Conservation (phyloP, 1,140 invertebrate species). For the Pseudachorutes palmiensis region DNA sequence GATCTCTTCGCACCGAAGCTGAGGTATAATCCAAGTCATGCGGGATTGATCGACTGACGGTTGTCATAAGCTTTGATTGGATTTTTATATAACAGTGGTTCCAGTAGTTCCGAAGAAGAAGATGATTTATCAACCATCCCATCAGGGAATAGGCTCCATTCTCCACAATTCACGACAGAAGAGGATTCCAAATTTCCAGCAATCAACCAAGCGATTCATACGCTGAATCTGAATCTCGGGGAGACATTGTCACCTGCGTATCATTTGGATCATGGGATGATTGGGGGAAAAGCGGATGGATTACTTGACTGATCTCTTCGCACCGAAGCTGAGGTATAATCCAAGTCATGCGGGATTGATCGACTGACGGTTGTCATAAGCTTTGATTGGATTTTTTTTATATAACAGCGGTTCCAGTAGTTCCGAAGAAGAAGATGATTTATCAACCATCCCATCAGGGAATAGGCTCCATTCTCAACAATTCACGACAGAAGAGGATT, state of each 20-base stretch:
- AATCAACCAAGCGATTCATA: background rate
- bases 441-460: background rate
- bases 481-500: background rate
- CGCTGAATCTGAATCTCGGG: background rate
- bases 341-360: too few species aligned
- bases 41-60: too few species aligned
- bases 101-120: constrained; percentile 3
- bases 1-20: background rate
- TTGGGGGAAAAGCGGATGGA: background rate
- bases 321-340: background rate
- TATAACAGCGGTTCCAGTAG: background rate
- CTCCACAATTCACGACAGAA: background rate
- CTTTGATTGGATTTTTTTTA: background rate
- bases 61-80: too few species aligned
- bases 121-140: background rate
- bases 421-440: background rate
- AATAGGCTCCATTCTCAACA: background rate
- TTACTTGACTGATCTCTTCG: background rate
- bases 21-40: background rate
- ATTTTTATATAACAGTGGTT: background rate
- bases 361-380: too few species aligned
- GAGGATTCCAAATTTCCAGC: background rate
- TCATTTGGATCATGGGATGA: background rate
- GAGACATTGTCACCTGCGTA: background rate
- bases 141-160: background rate